Conservation (phyloP, 2,888 invertebrate genomes). For the Chalcosyrphus nemorum region DNA sequence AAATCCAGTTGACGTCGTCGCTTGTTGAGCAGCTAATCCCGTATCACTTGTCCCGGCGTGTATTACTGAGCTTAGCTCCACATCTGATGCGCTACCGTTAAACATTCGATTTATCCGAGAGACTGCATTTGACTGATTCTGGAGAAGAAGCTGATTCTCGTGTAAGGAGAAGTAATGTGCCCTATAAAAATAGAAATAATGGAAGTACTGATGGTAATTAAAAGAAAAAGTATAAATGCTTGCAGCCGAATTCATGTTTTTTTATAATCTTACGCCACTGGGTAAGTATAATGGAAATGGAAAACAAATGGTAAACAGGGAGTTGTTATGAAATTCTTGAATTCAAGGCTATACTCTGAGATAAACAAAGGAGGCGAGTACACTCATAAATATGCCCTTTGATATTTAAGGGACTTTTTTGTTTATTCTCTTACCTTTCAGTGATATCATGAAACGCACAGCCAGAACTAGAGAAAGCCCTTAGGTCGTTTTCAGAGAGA, state of each 20-base stretch:
- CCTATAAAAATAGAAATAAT: constrained; percentile 74
- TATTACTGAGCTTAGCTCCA: constrained; percentile 39
- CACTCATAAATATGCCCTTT: constrained; percentile 1
- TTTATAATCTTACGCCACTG: constrained; percentile 20
- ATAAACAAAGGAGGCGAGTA: background rate
- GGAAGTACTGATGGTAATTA: constrained; percentile 54
- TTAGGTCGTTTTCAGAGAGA: constrained; percentile 71
- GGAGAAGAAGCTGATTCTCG: constrained; percentile 69
- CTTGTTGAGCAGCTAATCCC: constrained; percentile 42
- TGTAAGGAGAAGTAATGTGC: constrained; percentile 76
- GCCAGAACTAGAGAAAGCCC: constrained; percentile 45
- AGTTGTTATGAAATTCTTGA: background rate
- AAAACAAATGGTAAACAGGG: constrained; percentile 13
- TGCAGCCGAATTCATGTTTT: constrained; percentile 41
- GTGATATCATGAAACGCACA: constrained; percentile 32
- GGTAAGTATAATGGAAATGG: constrained; percentile 21
- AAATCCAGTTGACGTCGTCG: constrained; percentile 20
- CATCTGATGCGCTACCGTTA: constrained; percentile 57
- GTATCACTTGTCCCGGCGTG: constrained; percentile 26
- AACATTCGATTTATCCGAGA: constrained; percentile 76
- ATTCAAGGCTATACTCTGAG: constrained; percentile 33
- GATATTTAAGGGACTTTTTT: background rate
- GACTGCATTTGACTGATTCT: constrained; percentile 75
- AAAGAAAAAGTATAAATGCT: constrained; percentile 34
- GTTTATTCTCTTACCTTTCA: constrained; percentile 39